Evolutionary conservation across 2,797 vertebrate genomes (phyloP), one percentile per base, ranked within the genome.

Genomic region (Malurus splendens): DNA sequence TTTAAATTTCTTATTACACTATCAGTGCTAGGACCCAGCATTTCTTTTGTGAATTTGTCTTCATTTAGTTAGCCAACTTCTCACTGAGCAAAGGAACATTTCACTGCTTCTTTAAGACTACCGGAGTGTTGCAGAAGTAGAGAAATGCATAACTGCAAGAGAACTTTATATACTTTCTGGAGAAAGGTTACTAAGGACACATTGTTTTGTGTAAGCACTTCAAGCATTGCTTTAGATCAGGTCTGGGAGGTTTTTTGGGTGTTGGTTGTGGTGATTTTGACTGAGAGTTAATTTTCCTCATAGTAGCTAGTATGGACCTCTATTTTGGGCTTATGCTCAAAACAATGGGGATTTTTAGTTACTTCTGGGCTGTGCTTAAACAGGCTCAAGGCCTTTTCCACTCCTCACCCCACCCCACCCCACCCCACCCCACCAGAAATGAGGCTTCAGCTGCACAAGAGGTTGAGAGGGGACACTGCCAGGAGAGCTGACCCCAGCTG

Each of bases 211-310:
- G 20, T 6, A 56, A 80, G 1, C 6, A n/a, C 7, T n/a, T 62
- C 30, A 64, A 74, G 23, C 4, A 19, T 47, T 54, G 7, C 2
- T 44, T 86, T 7, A 6, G 4, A 28, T 11, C 2, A 0, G 17
- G 19, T 7, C 5, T 59, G 12, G 1, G 2, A 3, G 0, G 1
- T 23, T 10, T 66, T 52, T 8, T 3, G 4, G 3, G 4, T 14
- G 4, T 14, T 55, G 30, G 10, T 36, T 52, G 16, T 57, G 20
- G 27, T 62, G n/a, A 39, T 42, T 85, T 76, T 48, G 65, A 10
- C n/a, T 38, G 24, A 39, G 5, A 5, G 20, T 33, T 64, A 19
- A 39, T 22, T 50, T 83, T 55, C 20, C 28, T 47, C 39, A 16
- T 1, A 25, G 44, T 38, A 57, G 7, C 18, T 39, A 4, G 12